phyloP scores from a whole-genome alignment of 2,888 invertebrate species.

The Agonopterix heracliana region DNA sequence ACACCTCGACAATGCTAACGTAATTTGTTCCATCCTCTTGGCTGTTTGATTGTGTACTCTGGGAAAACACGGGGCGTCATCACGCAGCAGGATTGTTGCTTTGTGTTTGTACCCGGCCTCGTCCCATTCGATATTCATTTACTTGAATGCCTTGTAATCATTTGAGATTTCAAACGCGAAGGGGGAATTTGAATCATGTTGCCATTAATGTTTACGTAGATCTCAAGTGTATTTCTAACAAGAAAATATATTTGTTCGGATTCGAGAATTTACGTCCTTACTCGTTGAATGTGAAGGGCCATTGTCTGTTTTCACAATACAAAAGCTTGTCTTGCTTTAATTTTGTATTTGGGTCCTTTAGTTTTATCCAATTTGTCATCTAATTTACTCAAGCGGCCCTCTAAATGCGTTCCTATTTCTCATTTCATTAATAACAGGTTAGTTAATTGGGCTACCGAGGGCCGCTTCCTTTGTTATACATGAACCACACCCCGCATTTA shows the following conservation, averaged over 20 bases:
- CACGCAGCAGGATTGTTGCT: slow-evolving; percentile 38
- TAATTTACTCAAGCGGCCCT: slow-evolving; percentile 25
- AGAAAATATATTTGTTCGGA: slow-evolving; percentile 26
- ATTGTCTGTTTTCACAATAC: slow-evolving; percentile 17
- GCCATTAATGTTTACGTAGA: slow-evolving; percentile 40
- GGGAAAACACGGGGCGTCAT: slow-evolving; percentile 54
- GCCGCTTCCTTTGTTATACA: slow-evolving; percentile 63
- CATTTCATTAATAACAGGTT: slow-evolving; percentile 57
- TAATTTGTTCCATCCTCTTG: slow-evolving; percentile 66
- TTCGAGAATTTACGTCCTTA: slow-evolving; percentile 9
- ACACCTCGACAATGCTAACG: slow-evolving; percentile 63
- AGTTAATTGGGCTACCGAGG: slow-evolving; percentile 64
- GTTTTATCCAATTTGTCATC: slow-evolving; percentile 25
- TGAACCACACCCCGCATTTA: slow-evolving; percentile 69
- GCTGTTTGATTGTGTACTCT: slow-evolving; percentile 60
- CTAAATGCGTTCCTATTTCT: slow-evolving; percentile 29
- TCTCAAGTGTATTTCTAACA: slow-evolving; percentile 25
- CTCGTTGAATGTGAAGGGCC: slow-evolving; percentile 1
- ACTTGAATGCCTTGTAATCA: slow-evolving; percentile 52
- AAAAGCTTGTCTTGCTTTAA: slow-evolving; percentile 7
- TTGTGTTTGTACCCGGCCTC: slow-evolving; percentile 48
- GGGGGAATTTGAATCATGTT: slow-evolving; percentile 43
- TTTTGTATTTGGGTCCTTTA: slow-evolving; percentile 4
- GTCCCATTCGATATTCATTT: slow-evolving; percentile 63
- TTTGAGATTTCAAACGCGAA: slow-evolving; percentile 41